phyloP scores from a whole-genome alignment of 2,888 invertebrate species.

The Drosophila peninsularis region DNA sequence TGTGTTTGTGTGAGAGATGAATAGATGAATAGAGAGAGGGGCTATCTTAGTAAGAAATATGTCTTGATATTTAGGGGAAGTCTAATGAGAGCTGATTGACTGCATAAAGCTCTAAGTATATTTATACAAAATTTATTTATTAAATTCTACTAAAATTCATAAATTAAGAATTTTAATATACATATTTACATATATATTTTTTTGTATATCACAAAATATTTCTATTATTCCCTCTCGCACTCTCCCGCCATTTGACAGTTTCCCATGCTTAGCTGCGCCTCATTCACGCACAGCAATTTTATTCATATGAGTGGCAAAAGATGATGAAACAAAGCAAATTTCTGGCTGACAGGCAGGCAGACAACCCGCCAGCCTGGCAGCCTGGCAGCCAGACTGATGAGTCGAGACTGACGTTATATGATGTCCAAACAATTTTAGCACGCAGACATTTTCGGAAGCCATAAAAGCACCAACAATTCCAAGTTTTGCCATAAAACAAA shows the following conservation, averaged over 20 bases:
- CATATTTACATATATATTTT: too few relatives aligned
- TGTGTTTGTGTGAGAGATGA: too few relatives aligned
- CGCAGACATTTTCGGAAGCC: conserved; percentile 29
- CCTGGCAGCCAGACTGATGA: conserved; percentile 16
- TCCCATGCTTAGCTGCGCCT: conserved; percentile 54
- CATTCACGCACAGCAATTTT: conserved; percentile 62
- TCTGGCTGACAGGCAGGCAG: conserved; percentile 28
- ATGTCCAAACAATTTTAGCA: conserved; percentile 1
- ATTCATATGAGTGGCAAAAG: conserved; percentile 48
- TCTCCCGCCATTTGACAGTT: neutral
- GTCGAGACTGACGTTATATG: conserved; percentile 20
- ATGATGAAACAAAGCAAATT: conserved; percentile 68
- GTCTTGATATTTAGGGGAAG: neutral
- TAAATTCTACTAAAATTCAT: too few relatives aligned
- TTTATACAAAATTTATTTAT: too few relatives aligned
- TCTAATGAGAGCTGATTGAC: neutral
- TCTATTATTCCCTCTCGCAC: neutral
- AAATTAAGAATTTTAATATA: too few relatives aligned
- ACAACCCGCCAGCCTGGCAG: conserved; percentile 22
- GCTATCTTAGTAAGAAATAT: neutral
- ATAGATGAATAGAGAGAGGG: too few relatives aligned
- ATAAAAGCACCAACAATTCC: conserved; percentile 35
- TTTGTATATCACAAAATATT: too few relatives aligned
- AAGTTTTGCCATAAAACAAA: conserved; percentile 39
- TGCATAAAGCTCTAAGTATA: too few relatives aligned